These are phyloP conservation scores for Bolborhynchus lineola DNA, from an alignment of 2,113 vertebrate genomes.

Conservation along the genomic window DNA sequence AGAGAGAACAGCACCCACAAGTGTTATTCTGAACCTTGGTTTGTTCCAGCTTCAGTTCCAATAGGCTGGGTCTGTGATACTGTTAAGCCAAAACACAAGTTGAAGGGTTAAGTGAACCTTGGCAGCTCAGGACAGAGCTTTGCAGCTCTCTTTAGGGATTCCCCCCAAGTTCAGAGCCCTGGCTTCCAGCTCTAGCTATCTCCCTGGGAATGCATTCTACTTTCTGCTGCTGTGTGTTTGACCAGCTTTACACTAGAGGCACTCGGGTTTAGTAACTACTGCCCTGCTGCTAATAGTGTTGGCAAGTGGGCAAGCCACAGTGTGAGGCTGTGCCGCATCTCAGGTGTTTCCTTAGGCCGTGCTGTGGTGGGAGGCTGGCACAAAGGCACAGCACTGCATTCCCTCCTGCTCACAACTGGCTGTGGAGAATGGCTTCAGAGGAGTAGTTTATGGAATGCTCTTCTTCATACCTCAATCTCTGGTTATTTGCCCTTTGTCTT, in stretches of 20 bases:
- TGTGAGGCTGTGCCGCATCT: not conserved
- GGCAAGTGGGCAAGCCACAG: not conserved
- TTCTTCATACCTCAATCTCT: not conserved
- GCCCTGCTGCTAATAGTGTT: not conserved
- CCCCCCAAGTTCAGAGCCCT: not conserved
- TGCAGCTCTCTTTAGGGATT: not conserved
- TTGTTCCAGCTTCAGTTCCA: not conserved
- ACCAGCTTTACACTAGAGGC: not conserved
- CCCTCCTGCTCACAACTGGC: not conserved
- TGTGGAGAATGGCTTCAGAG: not conserved
- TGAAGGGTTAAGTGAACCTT: not conserved
- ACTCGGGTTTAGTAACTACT: not conserved
- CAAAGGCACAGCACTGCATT: not conserved
- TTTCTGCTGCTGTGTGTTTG: not conserved
- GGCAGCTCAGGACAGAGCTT: not conserved
- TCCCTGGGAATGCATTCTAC: not conserved
- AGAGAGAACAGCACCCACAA: not conserved
- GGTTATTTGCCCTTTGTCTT: not conserved
- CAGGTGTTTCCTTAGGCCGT: not conserved
- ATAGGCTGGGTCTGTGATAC: not conserved
- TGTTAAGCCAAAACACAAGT: not conserved
- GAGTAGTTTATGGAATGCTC: not conserved
- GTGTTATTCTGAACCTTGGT: not conserved
- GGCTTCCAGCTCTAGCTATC: not conserved
- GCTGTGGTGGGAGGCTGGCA: not conserved